Percentiles rank a stretch among this genome's conserved stretches.
Evolutionary conservation across 2,113 vertebrate species (phyloP).

Genomic region (Silurus meridionalis): DNA sequence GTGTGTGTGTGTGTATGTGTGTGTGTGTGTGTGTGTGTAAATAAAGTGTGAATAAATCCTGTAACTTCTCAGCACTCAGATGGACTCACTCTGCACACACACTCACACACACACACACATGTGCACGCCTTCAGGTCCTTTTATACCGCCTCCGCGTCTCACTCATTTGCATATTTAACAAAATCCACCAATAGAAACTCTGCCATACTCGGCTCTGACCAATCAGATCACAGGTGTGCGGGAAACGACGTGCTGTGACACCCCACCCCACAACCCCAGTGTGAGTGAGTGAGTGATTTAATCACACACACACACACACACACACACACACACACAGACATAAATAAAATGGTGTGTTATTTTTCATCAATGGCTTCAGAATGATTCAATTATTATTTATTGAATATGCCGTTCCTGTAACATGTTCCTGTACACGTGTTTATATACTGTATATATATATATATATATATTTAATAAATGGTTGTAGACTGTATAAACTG

Average conservation of each 20-base stretch:
- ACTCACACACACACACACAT: not conserved
- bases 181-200: not conserved
- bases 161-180: conserved; percentile 2
- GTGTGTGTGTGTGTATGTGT: not conserved
- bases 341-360: too few relatives aligned
- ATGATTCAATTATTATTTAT: too few relatives aligned
- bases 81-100: not conserved
- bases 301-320: too few relatives aligned
- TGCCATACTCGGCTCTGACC: not conserved
- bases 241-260: too few relatives aligned
- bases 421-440: too few relatives aligned
- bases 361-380: too few relatives aligned
- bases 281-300: too few relatives aligned
- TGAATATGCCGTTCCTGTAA: too few relatives aligned
- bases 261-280: not conserved
- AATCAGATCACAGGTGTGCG: not conserved
- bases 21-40: not conserved
- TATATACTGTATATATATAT: too few relatives aligned
- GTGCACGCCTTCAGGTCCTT: not conserved
- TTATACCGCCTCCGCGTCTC: not conserved
- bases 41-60: not conserved
- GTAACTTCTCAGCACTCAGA: not conserved
- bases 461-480: too few relatives aligned
- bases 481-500: too few relatives aligned
- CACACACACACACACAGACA: too few relatives aligned